phyloP scores from a whole-genome alignment of 53 echinoderm and acorn worm species.

The Stichopus horrens region DNA sequence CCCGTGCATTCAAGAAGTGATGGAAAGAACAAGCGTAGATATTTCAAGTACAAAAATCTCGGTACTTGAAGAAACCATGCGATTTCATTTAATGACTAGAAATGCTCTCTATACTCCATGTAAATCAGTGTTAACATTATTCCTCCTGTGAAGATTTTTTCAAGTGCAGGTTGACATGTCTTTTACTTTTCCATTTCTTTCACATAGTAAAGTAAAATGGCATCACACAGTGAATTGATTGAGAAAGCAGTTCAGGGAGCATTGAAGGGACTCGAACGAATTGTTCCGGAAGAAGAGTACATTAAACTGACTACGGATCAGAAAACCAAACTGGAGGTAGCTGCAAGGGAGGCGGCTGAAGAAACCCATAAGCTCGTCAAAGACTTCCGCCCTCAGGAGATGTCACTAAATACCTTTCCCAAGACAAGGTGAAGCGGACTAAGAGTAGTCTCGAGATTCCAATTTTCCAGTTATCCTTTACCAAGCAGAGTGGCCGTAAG shows the following conservation, averaged over 20 bases:
- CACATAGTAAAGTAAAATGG: constrained; percentile 36
- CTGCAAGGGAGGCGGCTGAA: constrained; percentile 32
- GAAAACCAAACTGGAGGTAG: constrained; percentile 36
- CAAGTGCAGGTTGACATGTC: too few relatives aligned
- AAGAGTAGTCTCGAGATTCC: constrained; percentile 34
- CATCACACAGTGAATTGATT: constrained; percentile 43
- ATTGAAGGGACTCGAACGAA: constrained; percentile 28
- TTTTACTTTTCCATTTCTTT: too few relatives aligned
- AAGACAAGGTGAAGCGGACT: constrained; percentile 34
- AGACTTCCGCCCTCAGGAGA: constrained; percentile 11
- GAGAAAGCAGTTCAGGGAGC: constrained; percentile 36
- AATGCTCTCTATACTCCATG: too few relatives aligned
- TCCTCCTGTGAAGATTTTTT: too few relatives aligned
- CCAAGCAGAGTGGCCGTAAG: constrained; percentile 36
- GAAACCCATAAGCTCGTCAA: constrained; percentile 36
- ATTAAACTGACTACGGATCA: constrained; percentile 33
- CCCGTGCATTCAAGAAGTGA: too few relatives aligned
- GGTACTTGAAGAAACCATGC: too few relatives aligned
- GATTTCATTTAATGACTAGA: too few relatives aligned
- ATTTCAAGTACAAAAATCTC: too few relatives aligned
- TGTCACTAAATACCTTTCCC: constrained; percentile 44
- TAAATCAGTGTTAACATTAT: too few relatives aligned
- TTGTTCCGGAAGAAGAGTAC: constrained; percentile 40
- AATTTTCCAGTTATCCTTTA: constrained; percentile 35
- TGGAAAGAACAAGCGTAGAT: too few relatives aligned